These are phyloP conservation scores for Eptesicus fuscus DNA, from an alignment of 2,113 vertebrate species.

Conservation along the genomic window DNA sequence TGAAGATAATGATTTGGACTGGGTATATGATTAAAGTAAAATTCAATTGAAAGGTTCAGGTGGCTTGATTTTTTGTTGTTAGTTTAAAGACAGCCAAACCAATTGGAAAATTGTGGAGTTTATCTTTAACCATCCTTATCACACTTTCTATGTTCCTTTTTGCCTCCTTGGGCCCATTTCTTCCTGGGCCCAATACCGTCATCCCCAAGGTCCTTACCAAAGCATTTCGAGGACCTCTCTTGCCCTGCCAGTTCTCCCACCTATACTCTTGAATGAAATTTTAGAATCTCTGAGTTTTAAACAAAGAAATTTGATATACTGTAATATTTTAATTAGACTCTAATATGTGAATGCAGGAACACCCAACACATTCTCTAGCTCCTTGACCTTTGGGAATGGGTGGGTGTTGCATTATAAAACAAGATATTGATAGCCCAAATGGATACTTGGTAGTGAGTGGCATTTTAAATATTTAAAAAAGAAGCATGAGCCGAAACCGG, in stretches of 20 bases:
- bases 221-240: not conserved
- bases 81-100: not conserved
- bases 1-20: not conserved
- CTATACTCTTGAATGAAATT: not conserved
- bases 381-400: not conserved
- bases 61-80: not conserved
- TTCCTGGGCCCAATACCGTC: not conserved
- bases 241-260: not conserved
- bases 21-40: not conserved
- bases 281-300: not conserved
- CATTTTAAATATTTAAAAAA: conserved; percentile 7
- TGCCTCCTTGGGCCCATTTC: not conserved
- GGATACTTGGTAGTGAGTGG: not conserved
- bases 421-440: not conserved
- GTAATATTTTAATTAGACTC: not conserved
- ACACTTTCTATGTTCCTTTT: not conserved
- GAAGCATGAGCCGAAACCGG: no score
- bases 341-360: not conserved
- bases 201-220: not conserved
- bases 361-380: not conserved
- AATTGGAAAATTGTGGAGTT: not conserved
- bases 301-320: not conserved
- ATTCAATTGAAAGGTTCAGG: not conserved
- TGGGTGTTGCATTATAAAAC: not conserved
- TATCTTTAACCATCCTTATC: not conserved